A percentile compares a stretch with the other conserved stretches of the same genome.
Conservation (phyloP, 2,888 invertebrate species). For the Oscheius onirici region DNA sequence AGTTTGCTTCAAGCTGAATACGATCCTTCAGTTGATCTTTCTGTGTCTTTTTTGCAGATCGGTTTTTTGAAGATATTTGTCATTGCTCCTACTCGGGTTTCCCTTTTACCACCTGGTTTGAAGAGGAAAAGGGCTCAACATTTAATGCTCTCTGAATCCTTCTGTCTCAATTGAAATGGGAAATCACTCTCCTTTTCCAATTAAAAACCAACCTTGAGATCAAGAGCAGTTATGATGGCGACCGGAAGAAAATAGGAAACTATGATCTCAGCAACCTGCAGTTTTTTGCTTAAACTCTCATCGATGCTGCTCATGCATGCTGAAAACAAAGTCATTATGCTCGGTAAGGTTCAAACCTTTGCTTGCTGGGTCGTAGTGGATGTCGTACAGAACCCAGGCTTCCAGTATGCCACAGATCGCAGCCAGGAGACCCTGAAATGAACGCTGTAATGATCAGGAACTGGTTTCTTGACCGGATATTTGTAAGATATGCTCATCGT, state of each 20-base stretch:
- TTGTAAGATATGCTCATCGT: conserved; percentile 8
- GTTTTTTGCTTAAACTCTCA: conserved; percentile 41
- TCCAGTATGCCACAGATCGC: conserved; percentile 49
- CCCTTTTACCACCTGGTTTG: no score
- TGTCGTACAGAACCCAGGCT: conserved; percentile 54
- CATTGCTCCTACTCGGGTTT: no score
- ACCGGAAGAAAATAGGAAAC: conserved; percentile 67
- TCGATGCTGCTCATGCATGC: conserved; percentile 41
- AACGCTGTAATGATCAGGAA: not conserved
- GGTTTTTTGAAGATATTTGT: no score
- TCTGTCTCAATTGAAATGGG: conserved; percentile 1
- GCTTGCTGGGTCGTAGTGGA: conserved; percentile 10
- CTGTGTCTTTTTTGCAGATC: no score
- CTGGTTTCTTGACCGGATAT: no score
- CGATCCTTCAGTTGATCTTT: no score
- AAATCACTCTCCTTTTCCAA: not conserved
- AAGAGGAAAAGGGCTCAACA: not conserved
- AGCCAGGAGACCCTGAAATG: conserved; percentile 48
- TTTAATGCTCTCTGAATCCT: conserved; percentile 20
- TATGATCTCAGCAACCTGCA: conserved; percentile 65
- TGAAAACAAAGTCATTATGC: conserved; percentile 29
- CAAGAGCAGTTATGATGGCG: conserved; percentile 60
- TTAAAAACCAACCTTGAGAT: conserved; percentile 52
- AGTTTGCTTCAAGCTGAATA: no score
- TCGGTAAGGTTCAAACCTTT: conserved; percentile 1